These are phyloP conservation scores for Apostichopus leukothele DNA, from an alignment of 53 echinoderm and acorn worm species.

Conservation along the genomic window DNA sequence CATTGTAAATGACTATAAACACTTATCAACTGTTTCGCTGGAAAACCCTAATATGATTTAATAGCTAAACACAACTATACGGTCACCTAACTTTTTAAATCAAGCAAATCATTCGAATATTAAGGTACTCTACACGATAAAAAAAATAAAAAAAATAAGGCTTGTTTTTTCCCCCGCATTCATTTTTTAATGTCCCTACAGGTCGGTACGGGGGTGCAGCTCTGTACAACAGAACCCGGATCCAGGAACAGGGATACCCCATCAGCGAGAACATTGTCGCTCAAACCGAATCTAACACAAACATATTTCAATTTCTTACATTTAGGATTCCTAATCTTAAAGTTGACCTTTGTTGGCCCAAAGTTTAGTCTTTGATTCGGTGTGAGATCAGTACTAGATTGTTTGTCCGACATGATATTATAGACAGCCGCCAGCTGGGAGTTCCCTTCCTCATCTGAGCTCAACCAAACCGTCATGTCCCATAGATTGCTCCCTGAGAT, in stretches of 20 bases:
- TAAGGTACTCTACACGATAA: too few relatives aligned
- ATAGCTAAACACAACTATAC: too few relatives aligned
- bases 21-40: too few relatives aligned
- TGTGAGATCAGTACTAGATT: not conserved
- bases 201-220: not conserved
- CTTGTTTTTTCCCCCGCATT: too few relatives aligned
- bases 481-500: slow-evolving; percentile 21
- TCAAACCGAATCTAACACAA: slow-evolving; percentile 8
- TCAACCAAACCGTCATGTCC: slow-evolving; percentile 8
- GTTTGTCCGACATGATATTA: not conserved
- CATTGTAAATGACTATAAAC: too few relatives aligned
- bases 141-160: too few relatives aligned
- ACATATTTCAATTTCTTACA: slow-evolving; percentile 9
- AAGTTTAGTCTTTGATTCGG: slow-evolving; percentile 6
- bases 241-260: not conserved
- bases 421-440: not conserved
- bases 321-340: slow-evolving; percentile 27
- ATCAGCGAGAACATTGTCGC: slow-evolving; percentile 2
- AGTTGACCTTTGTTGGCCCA: not conserved
- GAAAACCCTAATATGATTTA: too few relatives aligned
- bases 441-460: not conserved
- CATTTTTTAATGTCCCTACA: not conserved
- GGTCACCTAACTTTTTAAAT: too few relatives aligned
- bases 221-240: not conserved
- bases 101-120: too few relatives aligned